phyloP scores from a whole-genome alignment of 2,888 invertebrate species.

The Apamea anceps region DNA sequence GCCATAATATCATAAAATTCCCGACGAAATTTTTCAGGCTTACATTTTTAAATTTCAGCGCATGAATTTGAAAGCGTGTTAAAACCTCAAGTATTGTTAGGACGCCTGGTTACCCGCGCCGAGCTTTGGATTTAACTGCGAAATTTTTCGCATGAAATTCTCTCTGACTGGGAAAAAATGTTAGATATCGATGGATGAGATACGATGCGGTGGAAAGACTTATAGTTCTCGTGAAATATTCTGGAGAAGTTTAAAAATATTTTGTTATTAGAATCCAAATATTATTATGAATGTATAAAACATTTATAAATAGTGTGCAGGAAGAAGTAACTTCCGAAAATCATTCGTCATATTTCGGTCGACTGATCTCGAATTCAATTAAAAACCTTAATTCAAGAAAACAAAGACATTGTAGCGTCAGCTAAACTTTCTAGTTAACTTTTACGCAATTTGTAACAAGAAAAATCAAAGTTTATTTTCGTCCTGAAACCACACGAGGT shows the following conservation, averaged over 20 bases:
- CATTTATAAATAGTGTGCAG: neutral
- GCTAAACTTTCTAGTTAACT: neutral
- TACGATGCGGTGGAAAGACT: neutral
- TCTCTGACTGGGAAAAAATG: constrained; percentile 23
- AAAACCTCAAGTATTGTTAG: constrained; percentile 52
- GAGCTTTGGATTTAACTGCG: constrained; percentile 41
- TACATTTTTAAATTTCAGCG: constrained; percentile 53
- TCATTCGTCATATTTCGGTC: neutral
- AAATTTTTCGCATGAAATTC: constrained; percentile 25
- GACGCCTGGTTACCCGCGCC: constrained; percentile 51
- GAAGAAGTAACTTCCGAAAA: neutral
- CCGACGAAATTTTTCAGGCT: constrained; percentile 25
- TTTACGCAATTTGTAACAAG: constrained; percentile 12
- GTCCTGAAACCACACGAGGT: constrained; percentile 4
- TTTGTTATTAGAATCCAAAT: neutral
- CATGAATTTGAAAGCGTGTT: constrained; percentile 46
- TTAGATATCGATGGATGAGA: neutral
- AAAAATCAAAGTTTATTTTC: constrained; percentile 14
- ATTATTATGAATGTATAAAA: neutral
- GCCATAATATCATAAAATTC: constrained; percentile 46
- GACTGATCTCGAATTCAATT: neutral
- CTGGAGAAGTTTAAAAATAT: neutral
- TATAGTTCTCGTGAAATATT: neutral
- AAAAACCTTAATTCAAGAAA: neutral
- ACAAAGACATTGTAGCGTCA: too few species aligned